Base-by-base conservation (phyloP, 2,888 invertebrate genomes). In the Chalcis sispes region DNA sequence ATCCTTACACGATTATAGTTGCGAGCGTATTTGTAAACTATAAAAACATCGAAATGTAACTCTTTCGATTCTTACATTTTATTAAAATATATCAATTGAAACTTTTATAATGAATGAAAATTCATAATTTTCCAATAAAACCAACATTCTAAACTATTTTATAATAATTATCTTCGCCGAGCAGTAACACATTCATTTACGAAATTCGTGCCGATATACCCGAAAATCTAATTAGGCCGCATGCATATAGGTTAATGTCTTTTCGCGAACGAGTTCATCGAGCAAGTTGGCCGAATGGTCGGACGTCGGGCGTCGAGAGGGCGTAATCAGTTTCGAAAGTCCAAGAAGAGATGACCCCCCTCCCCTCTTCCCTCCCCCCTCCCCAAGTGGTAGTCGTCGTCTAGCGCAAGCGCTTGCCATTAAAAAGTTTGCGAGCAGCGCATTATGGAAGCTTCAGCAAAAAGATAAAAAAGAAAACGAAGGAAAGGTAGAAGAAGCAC, bases 251-350 rank as follows among this genome's bases (percentile, higher is more conserved):
- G 72, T 72, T 64, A 62, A 69, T 59, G 32, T 15, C 48, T 64
- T 64, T 56, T 62, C 52, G 61, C 10, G 56, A 61, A 50, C 66
- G 25, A 59, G 66, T 72, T 58, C 52, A 25, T 52, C 64, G 4
- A 7, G 42, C 56, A 29, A 56, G 54, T 36, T 59, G 18, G 32
- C 25, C 23, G 18, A 50, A 46, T 10, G n/a, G n/a, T n/a, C n/a
- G n/a, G n/a, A n/a, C n/a, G n/a, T n/a, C n/a, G n/a, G 23, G 8
- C 32, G 64, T 10, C 32, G 25, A 27, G 40, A 20, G 2, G n/a
- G 8, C 8, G 29, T 74, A 69, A 69, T 69, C 74, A 74, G 74
- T 69, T 67, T 61, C 13, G 52, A 66, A 66, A 66, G 66, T 67
- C 66, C 50, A 18, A 40, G 20, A 8, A 27, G 56, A 61, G 59